Evolutionary conservation across 2,797 vertebrate genomes (phyloP), one percentile per base, ranked within the genome.

Genomic region (Hippopotamyrus pictus): DNA sequence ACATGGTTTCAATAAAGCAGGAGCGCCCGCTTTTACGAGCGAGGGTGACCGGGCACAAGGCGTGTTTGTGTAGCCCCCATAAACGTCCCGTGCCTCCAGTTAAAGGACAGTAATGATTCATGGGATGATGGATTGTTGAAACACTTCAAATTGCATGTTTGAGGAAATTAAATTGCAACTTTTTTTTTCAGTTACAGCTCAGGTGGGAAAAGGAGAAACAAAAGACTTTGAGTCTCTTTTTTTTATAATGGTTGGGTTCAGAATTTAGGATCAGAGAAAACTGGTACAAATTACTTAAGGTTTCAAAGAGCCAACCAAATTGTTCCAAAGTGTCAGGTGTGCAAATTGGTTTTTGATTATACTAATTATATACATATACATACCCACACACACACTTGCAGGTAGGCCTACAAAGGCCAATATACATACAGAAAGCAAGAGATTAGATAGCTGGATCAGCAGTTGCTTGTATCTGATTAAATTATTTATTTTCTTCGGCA

Each of bases 71-170:
- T 48, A 48, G 62, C 87, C 46, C 44, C 12, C 84, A 51, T 86
- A 44, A 57, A 53, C 41, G 83, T 89, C 59, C 22, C 44, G 90
- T 88, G 91, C 79, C 59, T 57, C 90, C 29, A 89, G 79, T 84
- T 90, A 91, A 91, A 92, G 88, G 37, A 90, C n/a, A 73, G 90
- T 41, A 90, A 92, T 90, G 73, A 76, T 88, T 86, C 91, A 48
- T 84, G 90, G 88, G 90, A 90, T 89, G 79, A 53, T 19, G 91
- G 51, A 92, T 91, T 91, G 90, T 90, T 90, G 87, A 57, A 22
- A 65, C 33, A 51, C 41, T 46, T 88, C 87, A 73, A 46, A 88
- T 73, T 87, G 85, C 59, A 88, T 65, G 86, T 88, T 88, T 73
- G 22, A 88, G 62, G 57, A 73, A 88, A 88, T 88, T 48, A 88